Evolutionary conservation across 2,797 vertebrate species (phyloP).

Genomic region (Epinephelus coioides): DNA sequence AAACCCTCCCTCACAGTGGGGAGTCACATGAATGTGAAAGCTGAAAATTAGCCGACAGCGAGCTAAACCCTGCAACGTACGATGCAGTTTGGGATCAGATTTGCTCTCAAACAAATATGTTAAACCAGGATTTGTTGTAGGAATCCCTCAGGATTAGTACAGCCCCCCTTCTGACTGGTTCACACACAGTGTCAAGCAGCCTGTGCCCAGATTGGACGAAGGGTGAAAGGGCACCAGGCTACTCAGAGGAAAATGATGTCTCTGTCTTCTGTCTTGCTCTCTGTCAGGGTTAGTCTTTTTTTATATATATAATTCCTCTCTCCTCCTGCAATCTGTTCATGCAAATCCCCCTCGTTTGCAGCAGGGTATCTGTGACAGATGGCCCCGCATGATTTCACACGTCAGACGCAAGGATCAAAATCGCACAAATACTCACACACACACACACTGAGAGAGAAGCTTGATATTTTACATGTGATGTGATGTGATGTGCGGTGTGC

Average conservation of each 20-base stretch:
- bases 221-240: slow-evolving; percentile 29
- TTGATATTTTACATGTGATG: slow-evolving; percentile 37
- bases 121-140: slow-evolving; percentile 4
- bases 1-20: not conserved
- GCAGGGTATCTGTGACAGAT: slow-evolving; percentile 69
- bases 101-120: slow-evolving; percentile 11
- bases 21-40: not conserved
- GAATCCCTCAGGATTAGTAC: slow-evolving; percentile 10
- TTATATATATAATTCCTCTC: slow-evolving; percentile 35
- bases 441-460: slow-evolving; percentile 3
- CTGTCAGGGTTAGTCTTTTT: slow-evolving; percentile 53
- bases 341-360: slow-evolving; percentile 48
- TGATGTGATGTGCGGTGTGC: slow-evolving; percentile 4
- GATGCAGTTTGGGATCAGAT: not conserved
- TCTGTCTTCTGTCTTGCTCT: slow-evolving; percentile 9
- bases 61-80: not conserved
- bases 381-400: slow-evolving; percentile 74
- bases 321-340: slow-evolving; percentile 51
- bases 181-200: not conserved
- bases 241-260: slow-evolving; percentile 10
- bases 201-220: slow-evolving; percentile 4
- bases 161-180: not conserved
- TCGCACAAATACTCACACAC: not conserved
- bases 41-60: not conserved
- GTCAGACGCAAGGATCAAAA: slow-evolving; percentile 43